Conservation (phyloP, 2,888 invertebrate genomes). For the Polia nebulosa region DNA sequence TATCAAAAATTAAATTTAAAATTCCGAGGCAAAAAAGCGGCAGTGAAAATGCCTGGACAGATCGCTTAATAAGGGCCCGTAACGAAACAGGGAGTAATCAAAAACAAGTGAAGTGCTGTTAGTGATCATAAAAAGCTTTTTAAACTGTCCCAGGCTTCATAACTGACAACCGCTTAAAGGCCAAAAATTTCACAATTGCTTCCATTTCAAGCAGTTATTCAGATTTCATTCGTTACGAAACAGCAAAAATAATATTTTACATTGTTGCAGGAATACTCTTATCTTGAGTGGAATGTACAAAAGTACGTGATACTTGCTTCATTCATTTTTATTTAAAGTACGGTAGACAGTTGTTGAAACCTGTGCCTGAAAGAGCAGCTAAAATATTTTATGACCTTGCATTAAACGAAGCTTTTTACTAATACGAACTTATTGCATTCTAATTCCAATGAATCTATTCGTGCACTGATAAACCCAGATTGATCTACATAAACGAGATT, state of each 20-base stretch:
- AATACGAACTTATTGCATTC: conserved; percentile 20
- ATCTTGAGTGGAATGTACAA: not conserved
- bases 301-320: not conserved
- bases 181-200: conserved; percentile 76
- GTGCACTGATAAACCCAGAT: conserved; percentile 43
- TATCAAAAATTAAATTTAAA: conserved; percentile 72
- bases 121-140: conserved; percentile 79
- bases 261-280: conserved; percentile 15
- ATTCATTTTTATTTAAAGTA: not conserved
- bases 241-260: conserved; percentile 53
- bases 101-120: conserved; percentile 76
- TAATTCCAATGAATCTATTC: conserved; percentile 44
- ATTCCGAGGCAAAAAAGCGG: conserved; percentile 68
- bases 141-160: conserved; percentile 78
- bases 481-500: conserved; percentile 63
- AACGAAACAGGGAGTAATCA: conserved; percentile 78
- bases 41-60: conserved; percentile 72
- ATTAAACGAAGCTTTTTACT: not conserved
- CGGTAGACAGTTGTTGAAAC: not conserved
- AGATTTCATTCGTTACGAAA: conserved; percentile 69
- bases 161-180: conserved; percentile 75
- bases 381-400: not conserved
- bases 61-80: conserved; percentile 79
- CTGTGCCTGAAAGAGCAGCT: not conserved
- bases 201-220: conserved; percentile 70